These are phyloP conservation scores for Zaprionus tsacasi DNA, from an alignment of 1,140 invertebrate genomes.

Conservation along the genomic window DNA sequence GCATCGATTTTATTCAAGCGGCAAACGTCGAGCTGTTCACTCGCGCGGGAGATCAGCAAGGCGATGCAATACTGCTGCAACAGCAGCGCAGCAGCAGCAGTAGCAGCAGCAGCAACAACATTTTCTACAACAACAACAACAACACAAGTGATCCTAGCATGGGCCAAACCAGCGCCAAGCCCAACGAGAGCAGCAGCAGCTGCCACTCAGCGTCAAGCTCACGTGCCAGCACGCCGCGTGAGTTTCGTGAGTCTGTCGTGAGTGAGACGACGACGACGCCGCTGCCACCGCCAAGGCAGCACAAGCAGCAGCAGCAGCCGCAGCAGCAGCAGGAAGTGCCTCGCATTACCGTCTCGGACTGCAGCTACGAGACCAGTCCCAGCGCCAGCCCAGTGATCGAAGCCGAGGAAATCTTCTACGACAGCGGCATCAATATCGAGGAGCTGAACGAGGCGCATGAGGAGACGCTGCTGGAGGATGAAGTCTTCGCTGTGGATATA, in stretches of 20 bases:
- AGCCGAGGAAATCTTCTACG: slow-evolving; percentile 61
- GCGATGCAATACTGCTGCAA: slow-evolving; percentile 60
- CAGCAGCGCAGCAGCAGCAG: slow-evolving; percentile 33
- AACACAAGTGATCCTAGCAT: slow-evolving; percentile 64
- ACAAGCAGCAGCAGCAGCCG: slow-evolving; percentile 32
- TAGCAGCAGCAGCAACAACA: slow-evolving; percentile 27
- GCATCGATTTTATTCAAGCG: slow-evolving; percentile 69
- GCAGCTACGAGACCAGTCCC: slow-evolving; percentile 50
- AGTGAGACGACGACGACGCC: slow-evolving; percentile 24
- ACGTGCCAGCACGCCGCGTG: slow-evolving; percentile 67
- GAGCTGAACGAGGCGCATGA: slow-evolving; percentile 62
- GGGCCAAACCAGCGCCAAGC: slow-evolving; percentile 77
- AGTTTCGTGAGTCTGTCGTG: slow-evolving; percentile 75
- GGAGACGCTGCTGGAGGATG: slow-evolving; percentile 62
- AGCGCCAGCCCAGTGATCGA: slow-evolving; percentile 19
- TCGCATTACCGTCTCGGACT: slow-evolving; percentile 76
- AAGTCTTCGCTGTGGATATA: slow-evolving; percentile 70
- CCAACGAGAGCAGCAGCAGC: slow-evolving; percentile 43
- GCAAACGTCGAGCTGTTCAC: slow-evolving; percentile 71
- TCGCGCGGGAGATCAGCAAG: slow-evolving; percentile 53
- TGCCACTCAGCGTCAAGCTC: slow-evolving; percentile 52
- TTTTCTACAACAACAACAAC: slow-evolving; percentile 18
- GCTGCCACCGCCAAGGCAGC: slow-evolving; percentile 54
- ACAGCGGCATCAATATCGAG: slow-evolving; percentile 62
- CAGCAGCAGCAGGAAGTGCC: slow-evolving; percentile 62